Base-by-base conservation (phyloP, 2,797 vertebrate genomes). In the Sebastes diploproa region DNA sequence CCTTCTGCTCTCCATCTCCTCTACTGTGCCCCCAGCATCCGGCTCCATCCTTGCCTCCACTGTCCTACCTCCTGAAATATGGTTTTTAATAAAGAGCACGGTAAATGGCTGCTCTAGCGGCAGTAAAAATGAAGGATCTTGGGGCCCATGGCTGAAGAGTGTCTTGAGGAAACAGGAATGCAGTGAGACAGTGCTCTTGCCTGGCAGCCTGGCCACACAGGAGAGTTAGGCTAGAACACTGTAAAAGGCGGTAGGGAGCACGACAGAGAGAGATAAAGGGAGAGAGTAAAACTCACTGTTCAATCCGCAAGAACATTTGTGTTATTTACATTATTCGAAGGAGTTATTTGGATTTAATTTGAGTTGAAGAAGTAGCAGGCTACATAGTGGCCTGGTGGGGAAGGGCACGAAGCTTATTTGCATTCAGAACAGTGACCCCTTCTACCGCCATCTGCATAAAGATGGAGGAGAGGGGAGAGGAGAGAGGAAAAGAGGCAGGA, bases 31-130 rank as follows among this genome's bases (percentile, higher is more conserved):
- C 84, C 71, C 72, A 81, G 76, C 91, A 80, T 86, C 87, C 76
- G 77, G 89, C 91, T 81, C 80, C 86, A 81, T 91, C 84, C 78
- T 77, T 66, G 79, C 84, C 88, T 87, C 84, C 65, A 85, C 56
- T 78, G 79, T 91, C 91, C 85, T 87, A 86, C 82, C 78, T 81
- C 82, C 86, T 95, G 94, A 96, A 95, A 95, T 94, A 95, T 94
- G 93, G 78, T 94, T 95, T 96, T 96, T 95, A 96, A 96, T 95
- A 95, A 95, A 95, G 94, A 92, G 92, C 89, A 87, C 87, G 29
- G 91, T 95, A 95, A 96, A 95, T 90, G 91, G 89, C 91, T 92
- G 91, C 90, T 91, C 88, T 66, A 85, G 87, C 85, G 50, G 90
- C 92, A 90, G 95, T 95, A 95, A 94, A 95, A 95, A 94, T 95